Evolutionary conservation across 2,797 vertebrate species (phyloP).

Genomic region (Coregonus suidteri): DNA sequence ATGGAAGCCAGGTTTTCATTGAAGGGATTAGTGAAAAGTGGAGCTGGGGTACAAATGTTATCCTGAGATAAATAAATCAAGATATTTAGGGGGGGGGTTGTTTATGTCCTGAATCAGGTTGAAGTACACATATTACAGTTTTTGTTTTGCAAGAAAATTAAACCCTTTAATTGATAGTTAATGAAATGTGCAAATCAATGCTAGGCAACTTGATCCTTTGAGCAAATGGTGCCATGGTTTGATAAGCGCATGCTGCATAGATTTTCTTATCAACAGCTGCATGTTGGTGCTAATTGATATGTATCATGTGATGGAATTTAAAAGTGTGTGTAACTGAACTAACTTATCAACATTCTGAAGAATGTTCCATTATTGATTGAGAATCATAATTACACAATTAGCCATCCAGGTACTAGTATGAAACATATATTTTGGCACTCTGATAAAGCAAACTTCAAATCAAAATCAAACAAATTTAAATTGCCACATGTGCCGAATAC

Average conservation of each 20-base stretch:
- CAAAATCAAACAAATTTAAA: too few relatives aligned
- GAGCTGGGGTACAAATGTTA: background rate
- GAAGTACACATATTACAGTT: background rate
- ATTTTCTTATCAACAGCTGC: conserved; percentile 41
- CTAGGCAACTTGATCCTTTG: conserved; percentile 11
- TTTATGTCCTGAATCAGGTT: background rate
- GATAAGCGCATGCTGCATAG: conserved; percentile 19
- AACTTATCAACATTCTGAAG: conserved; percentile 46
- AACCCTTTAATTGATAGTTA: background rate
- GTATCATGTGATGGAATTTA: conserved; percentile 54
- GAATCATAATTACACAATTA: conserved; percentile 50
- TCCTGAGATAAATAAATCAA: background rate
- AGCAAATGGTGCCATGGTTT: conserved; percentile 24
- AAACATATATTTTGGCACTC: conserved; percentile 37
- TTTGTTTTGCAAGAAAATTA: background rate
- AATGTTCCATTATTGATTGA: conserved; percentile 63
- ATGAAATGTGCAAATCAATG: background rate
- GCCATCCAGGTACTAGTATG: conserved; percentile 48
- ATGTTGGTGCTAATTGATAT: conserved; percentile 42
- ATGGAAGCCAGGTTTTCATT: background rate
- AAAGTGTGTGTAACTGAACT: conserved; percentile 54
- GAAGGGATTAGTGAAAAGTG: background rate
- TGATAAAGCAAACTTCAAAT: conserved; percentile 3
- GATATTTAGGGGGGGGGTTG: too few relatives aligned
- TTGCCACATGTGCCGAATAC: too few relatives aligned